Evolutionary conservation across 1,140 invertebrate species (phyloP), one percentile per base, ranked within the genome.

Genomic region (Drosophila jambulina): DNA sequence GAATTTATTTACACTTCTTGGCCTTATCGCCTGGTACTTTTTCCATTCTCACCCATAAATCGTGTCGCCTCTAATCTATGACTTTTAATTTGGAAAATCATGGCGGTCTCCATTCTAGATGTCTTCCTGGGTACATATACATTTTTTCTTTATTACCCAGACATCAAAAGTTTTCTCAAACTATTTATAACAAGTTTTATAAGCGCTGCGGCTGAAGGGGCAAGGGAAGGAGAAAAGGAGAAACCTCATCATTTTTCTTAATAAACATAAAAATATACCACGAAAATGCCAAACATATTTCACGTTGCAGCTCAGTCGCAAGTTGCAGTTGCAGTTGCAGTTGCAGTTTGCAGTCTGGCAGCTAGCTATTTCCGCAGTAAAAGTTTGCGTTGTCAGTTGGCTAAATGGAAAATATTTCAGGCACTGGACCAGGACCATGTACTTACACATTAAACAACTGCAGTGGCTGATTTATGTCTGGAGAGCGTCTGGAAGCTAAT

Each of bases 241-340:
- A 17, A 67, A 56, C 43, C 60, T 45, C 75, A 78, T 78, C 58
- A 71, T 71, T 78, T 78, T 69, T 78, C 76, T 48, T 78, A 78
- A 78, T 78, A 78, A 78, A 63, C 65, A 45, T 46, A 43, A 78
- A 78, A 72, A 71, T 42, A 59, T 38, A 46, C 34, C 57, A 78
- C 63, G 58, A 53, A 71, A 78, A 71, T 58, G 53, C 45, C 65
- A 71, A 62, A 78, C 76, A 78, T 78, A 71, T 78, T 78, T 78
- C 58, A 71, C 57, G 57, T 48, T 32, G 72, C 72, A 49, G 40
- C 23, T 45, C 36, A 59, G 38, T 34, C 29, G 70, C 46, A 59
- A 57, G 29, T 53, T 61, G 58, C 43, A 60, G 21, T 36, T 23
- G 42, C 58, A n/a, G 42, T 23, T 34, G 58, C 58, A 60, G 62